These are phyloP conservation scores for Drosophila kanekoi DNA, from an alignment of 2,888 invertebrate genomes.

Conservation along the genomic window DNA sequence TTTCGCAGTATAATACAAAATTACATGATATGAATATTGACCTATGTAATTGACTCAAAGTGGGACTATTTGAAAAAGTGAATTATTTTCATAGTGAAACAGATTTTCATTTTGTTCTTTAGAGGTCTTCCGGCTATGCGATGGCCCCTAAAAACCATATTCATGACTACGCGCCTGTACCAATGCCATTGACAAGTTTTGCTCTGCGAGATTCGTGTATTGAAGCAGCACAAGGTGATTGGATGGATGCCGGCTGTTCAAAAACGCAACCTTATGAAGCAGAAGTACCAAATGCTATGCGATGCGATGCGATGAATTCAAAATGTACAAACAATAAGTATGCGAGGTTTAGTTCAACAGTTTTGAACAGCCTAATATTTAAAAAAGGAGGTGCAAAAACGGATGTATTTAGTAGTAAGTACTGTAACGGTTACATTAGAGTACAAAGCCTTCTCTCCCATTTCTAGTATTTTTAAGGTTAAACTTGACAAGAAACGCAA, in stretches of 20 bases:
- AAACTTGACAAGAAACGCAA: not conserved
- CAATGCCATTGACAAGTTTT: constrained; percentile 62
- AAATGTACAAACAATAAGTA: constrained; percentile 34
- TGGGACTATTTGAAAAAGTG: constrained; percentile 7
- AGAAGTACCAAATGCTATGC: constrained; percentile 39
- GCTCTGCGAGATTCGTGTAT: constrained; percentile 36
- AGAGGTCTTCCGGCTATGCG: constrained; percentile 35
- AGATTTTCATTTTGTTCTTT: constrained; percentile 16
- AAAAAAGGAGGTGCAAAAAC: too few relatives aligned
- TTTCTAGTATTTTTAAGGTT: too few relatives aligned
- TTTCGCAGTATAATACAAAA: constrained; percentile 6
- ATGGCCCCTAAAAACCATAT: constrained; percentile 29
- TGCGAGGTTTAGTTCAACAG: constrained; percentile 40
- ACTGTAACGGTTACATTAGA: not conserved
- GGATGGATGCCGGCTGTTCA: constrained; percentile 53
- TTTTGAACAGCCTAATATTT: not conserved
- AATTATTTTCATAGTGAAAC: constrained; percentile 16
- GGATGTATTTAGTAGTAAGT: too few relatives aligned
- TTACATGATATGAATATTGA: constrained; percentile 16
- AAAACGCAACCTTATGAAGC: constrained; percentile 48
- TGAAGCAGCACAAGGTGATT: constrained; percentile 59
- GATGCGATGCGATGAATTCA: constrained; percentile 40
- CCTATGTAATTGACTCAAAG: constrained; percentile 21
- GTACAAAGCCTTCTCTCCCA: not conserved
- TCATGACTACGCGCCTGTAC: constrained; percentile 52